Conservation (phyloP, 2,888 invertebrate species). For the Tiliacea aurago region DNA sequence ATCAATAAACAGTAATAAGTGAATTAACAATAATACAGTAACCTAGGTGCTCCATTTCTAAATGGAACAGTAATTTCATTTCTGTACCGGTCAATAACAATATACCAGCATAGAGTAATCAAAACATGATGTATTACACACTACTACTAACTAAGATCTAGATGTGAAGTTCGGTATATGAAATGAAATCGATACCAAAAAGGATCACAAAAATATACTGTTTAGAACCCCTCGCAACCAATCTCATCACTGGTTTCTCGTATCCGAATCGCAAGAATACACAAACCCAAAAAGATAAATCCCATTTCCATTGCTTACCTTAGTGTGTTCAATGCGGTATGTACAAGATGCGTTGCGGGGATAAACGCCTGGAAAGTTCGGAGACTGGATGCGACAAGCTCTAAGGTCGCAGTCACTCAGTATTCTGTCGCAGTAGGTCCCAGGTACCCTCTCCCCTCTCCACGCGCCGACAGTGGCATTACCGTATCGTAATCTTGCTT, state of each 20-base stretch:
- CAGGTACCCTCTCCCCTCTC: conserved; percentile 94
- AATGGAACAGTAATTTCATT: conserved; percentile 12
- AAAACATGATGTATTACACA: not conserved
- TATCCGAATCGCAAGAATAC: conserved; percentile 24
- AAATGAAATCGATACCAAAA: not conserved
- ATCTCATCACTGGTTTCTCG: conserved; percentile 26
- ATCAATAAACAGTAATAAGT: not conserved
- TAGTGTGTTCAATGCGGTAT: conserved; percentile 92
- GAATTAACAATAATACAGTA: not conserved
- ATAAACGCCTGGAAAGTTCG: conserved; percentile 97
- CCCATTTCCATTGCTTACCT: conserved; percentile 75
- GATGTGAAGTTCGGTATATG: not conserved
- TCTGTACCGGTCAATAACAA: not conserved
- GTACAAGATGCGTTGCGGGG: conserved; percentile 96
- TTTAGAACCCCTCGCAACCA: conserved; percentile 10
- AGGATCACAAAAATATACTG: not conserved
- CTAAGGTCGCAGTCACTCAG: conserved; percentile 94
- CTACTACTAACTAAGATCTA: not conserved
- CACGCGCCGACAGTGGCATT: conserved; percentile 93
- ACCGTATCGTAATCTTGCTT: conserved; percentile 94
- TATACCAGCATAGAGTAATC: not conserved
- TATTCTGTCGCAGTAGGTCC: conserved; percentile 95
- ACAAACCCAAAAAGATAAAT: conserved; percentile 30
- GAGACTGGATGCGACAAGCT: conserved; percentile 95
- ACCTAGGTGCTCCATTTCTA: not conserved